Evolutionary conservation across 2,797 vertebrate species (phyloP), one percentile per base, ranked within the genome.

Genomic region (Schizothorax lantsangensis): DNA sequence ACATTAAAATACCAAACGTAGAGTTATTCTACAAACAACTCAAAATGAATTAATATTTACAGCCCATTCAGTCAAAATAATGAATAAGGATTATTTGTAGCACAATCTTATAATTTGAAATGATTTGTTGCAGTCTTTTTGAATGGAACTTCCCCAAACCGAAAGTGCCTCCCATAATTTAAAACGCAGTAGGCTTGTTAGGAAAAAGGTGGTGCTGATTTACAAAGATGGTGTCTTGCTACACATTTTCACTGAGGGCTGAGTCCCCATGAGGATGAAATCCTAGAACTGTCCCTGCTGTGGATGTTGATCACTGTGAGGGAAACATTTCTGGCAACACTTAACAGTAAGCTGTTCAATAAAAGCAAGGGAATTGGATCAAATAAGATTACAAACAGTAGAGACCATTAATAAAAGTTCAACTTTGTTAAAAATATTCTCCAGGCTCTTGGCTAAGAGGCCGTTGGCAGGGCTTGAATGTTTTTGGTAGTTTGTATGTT

Each of bases 401-500:
- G 23, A 78, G 47, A 64, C 40, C 69, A 45, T 73, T 49, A 49
- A 86, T 73, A 81, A 74, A 81, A 86, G 15, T 59, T 81, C 30
- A 79, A 47, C 57, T 80, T 81, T 86, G 26, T 81, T 74, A 47
- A 74, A 85, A 86, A 74, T 80, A 49, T 47, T 62, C 78, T 73
- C 43, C 23, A 11, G n/a, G 38, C 52, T 62, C 52, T 80, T 64
- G 21, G 54, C 52, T 85, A 43, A 79, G 54, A 86, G 78, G 84
- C 78, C 30, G 5, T 47, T 80, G 68, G 54, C 68, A 86, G 38
- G 68, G 78, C 15, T 86, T 81, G 54, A 74, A 74, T 74, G 84
- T 86, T 86, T 40, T 74, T 81, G 84, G 84, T 69, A 81, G 84
- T 86, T 64, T 52, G 78, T 49, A 49, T 81, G 68, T 40, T 74